Base-by-base conservation (phyloP, 2,113 vertebrate genomes). In the Phyllostomus hastatus region DNA sequence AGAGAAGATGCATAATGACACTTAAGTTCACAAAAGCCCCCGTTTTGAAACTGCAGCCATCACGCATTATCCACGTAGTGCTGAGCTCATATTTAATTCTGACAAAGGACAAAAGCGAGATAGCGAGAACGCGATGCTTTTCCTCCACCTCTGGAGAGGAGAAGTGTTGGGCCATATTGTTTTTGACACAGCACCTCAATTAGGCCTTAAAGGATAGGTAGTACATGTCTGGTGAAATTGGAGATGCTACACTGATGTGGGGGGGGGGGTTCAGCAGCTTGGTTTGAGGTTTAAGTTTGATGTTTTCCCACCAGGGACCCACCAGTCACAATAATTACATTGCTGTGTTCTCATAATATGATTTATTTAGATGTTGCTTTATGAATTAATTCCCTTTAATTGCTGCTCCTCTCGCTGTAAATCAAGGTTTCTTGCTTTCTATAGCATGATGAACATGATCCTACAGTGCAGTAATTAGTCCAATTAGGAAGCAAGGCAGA, bases 301-400 rank as follows among this genome's bases (percentile, higher is more conserved):
- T 98, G 98, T 97, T 97, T 95, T 94, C 96, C 97, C 98, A 97
- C 97, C 35, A 98, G 98, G 98, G 98, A 98, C 97, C 97, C 96
- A 98, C 98, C 98, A 98, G 98, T 98, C 98, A 98, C 98, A 98
- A 98, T 98, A 99, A 98, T 99, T 98, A 98, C 98, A 98, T 97
- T 95, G 97, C 98, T 98, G 98, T 98, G 98, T 98, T 98, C 97
- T 98, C 97, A 82, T 98, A 98, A 98, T 98, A 98, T 98, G 98
- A 98, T 98, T 99, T 99, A 98, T 98, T 99, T 99, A 98, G 98
- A 98, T 99, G 98, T 98, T 99, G 98, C 98, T 89, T 75, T 98
- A 98, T 98, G 98, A 98, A 99, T 98, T 99, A 98, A 98, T 98
- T 99, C 98, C 95, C 96, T 98, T 97, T 99, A 99, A 99, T 99